Percentiles rank a stretch among this genome's conserved stretches.
These are phyloP conservation scores for Acanthopleura granulata DNA, from an alignment of 2,888 invertebrate genomes.

Conservation along the genomic window DNA sequence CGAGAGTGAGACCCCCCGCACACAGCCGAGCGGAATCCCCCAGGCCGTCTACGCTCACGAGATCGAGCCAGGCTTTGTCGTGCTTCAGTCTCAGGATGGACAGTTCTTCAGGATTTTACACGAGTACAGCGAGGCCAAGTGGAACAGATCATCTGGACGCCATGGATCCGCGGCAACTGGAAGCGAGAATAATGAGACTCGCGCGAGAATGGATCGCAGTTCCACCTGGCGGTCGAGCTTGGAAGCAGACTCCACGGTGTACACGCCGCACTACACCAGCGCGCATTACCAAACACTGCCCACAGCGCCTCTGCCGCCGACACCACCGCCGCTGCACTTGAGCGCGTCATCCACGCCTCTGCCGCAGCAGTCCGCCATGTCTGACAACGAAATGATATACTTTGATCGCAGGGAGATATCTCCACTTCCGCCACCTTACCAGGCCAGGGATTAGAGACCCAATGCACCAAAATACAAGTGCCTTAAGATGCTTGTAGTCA, in stretches of 20 bases:
- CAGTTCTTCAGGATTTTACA: conserved; percentile 13
- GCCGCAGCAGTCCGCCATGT: no score
- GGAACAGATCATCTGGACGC: background rate
- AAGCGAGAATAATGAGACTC: background rate
- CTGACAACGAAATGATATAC: no score
- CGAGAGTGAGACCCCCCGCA: background rate
- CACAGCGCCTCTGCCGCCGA: background rate
- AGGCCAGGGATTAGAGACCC: no score
- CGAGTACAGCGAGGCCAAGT: conserved; percentile 9
- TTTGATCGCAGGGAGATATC: no score
- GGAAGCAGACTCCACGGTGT: background rate
- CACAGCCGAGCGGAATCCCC: background rate
- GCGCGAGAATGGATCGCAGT: background rate
- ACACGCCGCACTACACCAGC: conserved; percentile 13
- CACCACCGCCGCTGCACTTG: background rate
- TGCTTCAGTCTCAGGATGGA: conserved; percentile 14
- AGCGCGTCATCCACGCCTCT: no score
- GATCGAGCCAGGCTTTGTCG: conserved; percentile 13
- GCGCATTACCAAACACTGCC: conserved; percentile 11
- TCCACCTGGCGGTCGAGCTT: background rate
- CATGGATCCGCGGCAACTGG: background rate
- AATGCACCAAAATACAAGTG: no score
- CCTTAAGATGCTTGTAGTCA: no score
- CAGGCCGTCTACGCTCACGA: conserved; percentile 16
- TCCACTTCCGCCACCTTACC: no score